Percentiles rank a stretch among this genome's conserved stretches.
These are phyloP conservation scores for Hypselothyrea guttata DNA, from an alignment of 2,888 invertebrate genomes.

Conservation along the genomic window DNA sequence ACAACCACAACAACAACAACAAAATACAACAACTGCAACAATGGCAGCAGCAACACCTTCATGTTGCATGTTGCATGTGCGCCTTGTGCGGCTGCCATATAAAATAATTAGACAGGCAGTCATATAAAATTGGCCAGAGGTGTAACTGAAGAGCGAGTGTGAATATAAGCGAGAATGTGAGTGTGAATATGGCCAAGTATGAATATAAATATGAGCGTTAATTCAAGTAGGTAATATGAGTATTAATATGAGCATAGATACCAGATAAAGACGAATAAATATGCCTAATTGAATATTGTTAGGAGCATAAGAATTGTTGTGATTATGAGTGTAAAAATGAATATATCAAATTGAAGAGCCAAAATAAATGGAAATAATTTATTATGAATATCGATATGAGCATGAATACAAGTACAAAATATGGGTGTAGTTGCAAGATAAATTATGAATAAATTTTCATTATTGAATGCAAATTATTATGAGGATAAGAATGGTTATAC, in stretches of 20 bases:
- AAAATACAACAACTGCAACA: conserved; percentile 3
- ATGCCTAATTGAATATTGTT: no score
- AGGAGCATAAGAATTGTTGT: no score
- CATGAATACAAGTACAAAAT: not conserved
- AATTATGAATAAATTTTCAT: no score
- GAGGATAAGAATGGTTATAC: no score
- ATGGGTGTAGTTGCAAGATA: no score
- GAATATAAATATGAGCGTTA: not conserved
- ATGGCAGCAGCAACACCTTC: conserved; percentile 24
- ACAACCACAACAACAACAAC: conserved; percentile 1
- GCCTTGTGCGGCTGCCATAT: conserved; percentile 49
- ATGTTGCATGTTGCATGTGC: conserved; percentile 36
- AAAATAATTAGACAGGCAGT: conserved; percentile 70
- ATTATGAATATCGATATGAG: not conserved
- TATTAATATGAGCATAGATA: no score
- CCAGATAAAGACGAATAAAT: no score
- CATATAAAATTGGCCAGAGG: conserved; percentile 46
- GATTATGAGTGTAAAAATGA: no score
- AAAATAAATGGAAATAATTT: not conserved
- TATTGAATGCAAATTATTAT: no score
- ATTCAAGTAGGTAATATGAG: no score
- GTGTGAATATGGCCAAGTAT: conserved; percentile 7
- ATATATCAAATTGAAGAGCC: no score
- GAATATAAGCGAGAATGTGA: no score
- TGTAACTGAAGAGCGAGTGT: conserved; percentile 5